Percentiles rank a stretch among this genome's conserved stretches.
Evolutionary conservation across 2,113 vertebrate genomes (phyloP).

Genomic region (Chlorocebus sabaeus): DNA sequence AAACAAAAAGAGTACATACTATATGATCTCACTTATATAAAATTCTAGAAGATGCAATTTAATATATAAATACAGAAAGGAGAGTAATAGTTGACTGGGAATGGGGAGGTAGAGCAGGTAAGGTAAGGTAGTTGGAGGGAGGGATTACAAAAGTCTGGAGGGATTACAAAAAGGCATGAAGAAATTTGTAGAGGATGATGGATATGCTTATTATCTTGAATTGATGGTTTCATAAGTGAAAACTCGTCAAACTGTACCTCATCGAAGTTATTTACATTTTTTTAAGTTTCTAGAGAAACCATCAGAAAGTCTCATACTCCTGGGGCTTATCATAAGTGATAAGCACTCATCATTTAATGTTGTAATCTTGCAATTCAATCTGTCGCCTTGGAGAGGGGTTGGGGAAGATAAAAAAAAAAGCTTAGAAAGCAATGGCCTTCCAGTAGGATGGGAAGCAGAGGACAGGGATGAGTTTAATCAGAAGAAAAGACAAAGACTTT

Average conservation of each 20-base stretch:
- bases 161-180: neutral
- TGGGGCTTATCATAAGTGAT: neutral
- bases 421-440: neutral
- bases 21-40: neutral
- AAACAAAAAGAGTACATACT: neutral
- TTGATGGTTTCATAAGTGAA: neutral
- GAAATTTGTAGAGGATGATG: neutral
- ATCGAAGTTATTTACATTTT: neutral
- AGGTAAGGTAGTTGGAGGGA: neutral
- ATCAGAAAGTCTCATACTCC: neutral
- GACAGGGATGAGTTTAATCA: neutral
- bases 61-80: neutral
- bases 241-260: constrained; percentile 15
- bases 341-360: neutral
- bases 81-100: neutral
- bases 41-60: neutral
- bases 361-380: neutral
- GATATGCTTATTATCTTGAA: neutral
- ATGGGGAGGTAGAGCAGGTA: neutral
- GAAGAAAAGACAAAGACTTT: neutral
- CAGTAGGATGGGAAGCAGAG: neutral
- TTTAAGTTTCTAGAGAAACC: neutral
- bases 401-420: too few species aligned
- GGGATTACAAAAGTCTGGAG: neutral
- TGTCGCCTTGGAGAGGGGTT: neutral